Evolutionary conservation across 1,140 invertebrate genomes (phyloP), one percentile per base, ranked within the genome.

Genomic region (Papilio aristodemus): DNA sequence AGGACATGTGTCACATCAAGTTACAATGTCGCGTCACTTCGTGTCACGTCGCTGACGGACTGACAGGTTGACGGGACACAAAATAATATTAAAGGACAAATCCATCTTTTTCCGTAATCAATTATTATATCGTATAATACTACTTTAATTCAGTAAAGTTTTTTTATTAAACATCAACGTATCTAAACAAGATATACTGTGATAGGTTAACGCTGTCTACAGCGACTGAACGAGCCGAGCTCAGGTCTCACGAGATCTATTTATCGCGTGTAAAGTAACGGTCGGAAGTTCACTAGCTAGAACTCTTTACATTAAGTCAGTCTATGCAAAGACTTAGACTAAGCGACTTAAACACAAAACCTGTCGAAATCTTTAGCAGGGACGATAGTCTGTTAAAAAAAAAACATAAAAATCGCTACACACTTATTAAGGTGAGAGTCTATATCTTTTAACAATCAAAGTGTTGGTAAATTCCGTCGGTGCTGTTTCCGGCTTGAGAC

Each of bases 1-100:
- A 43, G 69, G 71, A 71, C 69, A 72, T 67, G 25, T 62, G 70
- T 71, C 68, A 63, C 63, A 58, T 62, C 67, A 70, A 57, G 39
- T 70, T 63, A 67, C 69, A 64, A 43, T 37, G 60, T 59, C 25
- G 59, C 62, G 67, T 54, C 67, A 38, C 39, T 58, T 64, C 63
- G 68, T 67, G 64, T 72, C 60, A 63, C 60, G 64, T 66, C 63
- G 19, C 22, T 50, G 62, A 69, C 62, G 67, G 57, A 59, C 57
- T 54, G 39, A 62, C 62, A 59, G 66, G 59, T 62, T 68, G 67
- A 68, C 54, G 63, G 67, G 67, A 76, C 67, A 62, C 10, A 60
- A 10, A 37, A 72, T 38, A 71, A 36, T 38, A 68, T 64, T 68
- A 38, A 38, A 19, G 14, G 58, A 60, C 36, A 60, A n/a, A n/a